These are phyloP conservation scores for Metridium senile DNA, from an alignment of 92 coral and sea anemone species.

Conservation along the genomic window DNA sequence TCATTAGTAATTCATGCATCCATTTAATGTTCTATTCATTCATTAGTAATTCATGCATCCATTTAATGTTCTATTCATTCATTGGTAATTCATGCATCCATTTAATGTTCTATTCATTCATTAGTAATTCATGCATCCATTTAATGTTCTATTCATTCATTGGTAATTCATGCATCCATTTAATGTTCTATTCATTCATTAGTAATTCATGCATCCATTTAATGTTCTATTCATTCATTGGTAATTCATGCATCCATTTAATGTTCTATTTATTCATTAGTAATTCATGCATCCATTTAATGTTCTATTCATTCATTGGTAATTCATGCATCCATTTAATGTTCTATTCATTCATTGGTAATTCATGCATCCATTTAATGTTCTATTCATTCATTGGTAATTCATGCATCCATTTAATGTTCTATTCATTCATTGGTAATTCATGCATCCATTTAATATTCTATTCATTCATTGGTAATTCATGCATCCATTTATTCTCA, in stretches of 20 bases:
- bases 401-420: too few species aligned
- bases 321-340: too few species aligned
- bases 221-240: not conserved
- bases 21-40: not conserved
- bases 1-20: too few species aligned
- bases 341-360: too few species aligned
- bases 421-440: too few species aligned
- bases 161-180: not conserved
- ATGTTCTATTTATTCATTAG: not conserved
- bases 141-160: not conserved
- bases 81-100: not conserved
- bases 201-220: not conserved
- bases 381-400: too few species aligned
- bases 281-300: not conserved
- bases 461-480: too few species aligned
- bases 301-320: not conserved
- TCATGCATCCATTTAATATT: too few species aligned
- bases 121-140: not conserved
- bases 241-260: not conserved
- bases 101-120: not conserved
- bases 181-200: not conserved
- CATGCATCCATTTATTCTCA: too few species aligned
- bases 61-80: not conserved
- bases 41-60: not conserved
- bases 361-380: too few species aligned